A percentile compares a stretch with the other conserved stretches of the same genome.
Evolutionary conservation across 2,113 vertebrate species (phyloP).

Genomic region (Aldabrachelys gigantea): DNA sequence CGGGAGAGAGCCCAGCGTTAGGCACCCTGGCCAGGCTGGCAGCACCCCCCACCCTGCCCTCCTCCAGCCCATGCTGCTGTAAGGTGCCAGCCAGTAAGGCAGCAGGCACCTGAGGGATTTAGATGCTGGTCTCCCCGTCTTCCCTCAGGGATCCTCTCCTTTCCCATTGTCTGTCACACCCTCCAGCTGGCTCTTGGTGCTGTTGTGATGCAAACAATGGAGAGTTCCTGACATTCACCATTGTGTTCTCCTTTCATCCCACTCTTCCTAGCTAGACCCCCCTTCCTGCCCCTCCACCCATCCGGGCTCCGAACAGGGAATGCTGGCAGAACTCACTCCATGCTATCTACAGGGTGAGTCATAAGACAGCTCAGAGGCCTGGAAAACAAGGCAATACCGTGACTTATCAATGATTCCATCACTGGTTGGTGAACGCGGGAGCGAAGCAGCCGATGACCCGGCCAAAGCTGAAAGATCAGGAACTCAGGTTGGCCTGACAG

Average conservation of each 20-base stretch:
- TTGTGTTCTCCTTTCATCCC: neutral
- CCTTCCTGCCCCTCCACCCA: neutral
- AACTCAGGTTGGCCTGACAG: neutral
- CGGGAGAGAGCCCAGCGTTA: neutral
- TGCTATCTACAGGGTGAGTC: neutral
- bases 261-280: neutral
- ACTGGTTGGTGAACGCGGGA: neutral
- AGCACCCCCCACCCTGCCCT: neutral
- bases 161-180: accelerated
- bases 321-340: neutral
- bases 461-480: neutral
- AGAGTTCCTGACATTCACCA: neutral
- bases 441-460: neutral
- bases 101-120: neutral
- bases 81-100: neutral
- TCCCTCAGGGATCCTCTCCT: neutral
- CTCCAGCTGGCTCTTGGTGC: too few species aligned
- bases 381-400: neutral
- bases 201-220: neutral
- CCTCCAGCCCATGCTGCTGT: neutral
- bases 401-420: neutral
- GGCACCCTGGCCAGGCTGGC: too few species aligned
- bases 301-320: neutral
- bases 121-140: neutral
- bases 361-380: too few species aligned